A percentile compares a stretch with the other conserved stretches of the same genome.
Conservation (phyloP, 1,140 invertebrate species). For the Melanaphis sacchari region DNA sequence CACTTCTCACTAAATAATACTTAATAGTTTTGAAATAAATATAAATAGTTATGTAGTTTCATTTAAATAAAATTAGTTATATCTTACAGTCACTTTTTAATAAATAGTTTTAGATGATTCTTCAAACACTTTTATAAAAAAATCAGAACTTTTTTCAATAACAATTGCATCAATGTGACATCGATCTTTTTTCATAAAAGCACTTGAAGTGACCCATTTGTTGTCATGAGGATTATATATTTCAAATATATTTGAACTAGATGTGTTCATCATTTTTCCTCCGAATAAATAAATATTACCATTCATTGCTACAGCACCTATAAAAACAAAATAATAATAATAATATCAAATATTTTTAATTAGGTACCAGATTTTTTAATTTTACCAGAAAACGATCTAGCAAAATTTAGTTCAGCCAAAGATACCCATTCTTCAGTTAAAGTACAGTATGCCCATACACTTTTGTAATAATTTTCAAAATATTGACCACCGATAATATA, state of each 20-base stretch:
- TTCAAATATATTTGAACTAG: constrained; percentile 26
- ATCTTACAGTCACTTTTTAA: background rate
- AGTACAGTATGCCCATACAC: constrained; percentile 30
- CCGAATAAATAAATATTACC: constrained; percentile 38
- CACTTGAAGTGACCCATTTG: constrained; percentile 4
- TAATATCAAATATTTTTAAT: background rate
- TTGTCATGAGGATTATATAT: constrained; percentile 9
- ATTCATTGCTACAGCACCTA: constrained; percentile 37
- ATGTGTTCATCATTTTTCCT: background rate
- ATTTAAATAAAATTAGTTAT: background rate
- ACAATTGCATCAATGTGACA: constrained; percentile 31
- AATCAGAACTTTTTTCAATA: background rate
- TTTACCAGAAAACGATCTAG: constrained; percentile 8
- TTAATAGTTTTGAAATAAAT: background rate
- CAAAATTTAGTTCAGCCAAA: background rate
- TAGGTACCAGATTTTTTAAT: background rate
- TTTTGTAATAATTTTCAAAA: constrained; percentile 12
- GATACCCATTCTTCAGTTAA: constrained; percentile 11
- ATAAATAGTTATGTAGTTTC: background rate
- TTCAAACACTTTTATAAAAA: constrained; percentile 37
- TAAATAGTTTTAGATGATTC: background rate
- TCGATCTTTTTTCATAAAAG: background rate
- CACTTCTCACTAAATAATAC: background rate
- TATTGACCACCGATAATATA: constrained; percentile 16
- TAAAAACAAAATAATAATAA: background rate